Base-by-base conservation (phyloP, 2,888 invertebrate species). In the Zaprionus obscuricornis region DNA sequence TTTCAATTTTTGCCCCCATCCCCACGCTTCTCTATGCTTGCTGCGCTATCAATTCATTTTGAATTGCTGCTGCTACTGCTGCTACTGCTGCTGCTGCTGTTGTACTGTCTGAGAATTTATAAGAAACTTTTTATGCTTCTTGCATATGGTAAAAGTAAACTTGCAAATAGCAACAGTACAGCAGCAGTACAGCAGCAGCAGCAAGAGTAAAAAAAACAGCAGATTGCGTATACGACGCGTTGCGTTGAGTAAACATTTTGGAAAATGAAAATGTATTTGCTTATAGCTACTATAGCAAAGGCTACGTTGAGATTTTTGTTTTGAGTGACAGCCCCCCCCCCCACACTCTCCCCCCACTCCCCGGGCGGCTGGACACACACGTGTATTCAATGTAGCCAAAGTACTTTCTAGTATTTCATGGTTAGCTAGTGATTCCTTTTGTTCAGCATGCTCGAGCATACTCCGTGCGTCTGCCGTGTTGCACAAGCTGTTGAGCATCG, bases 11-110 rank as follows among this genome's bases (percentile, higher is more conserved):
- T n/a, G n/a, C n/a, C n/a, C n/a, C n/a, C n/a, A n/a, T n/a, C n/a
- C n/a, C n/a, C n/a, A n/a, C n/a, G n/a, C 29, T n/a, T n/a, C 4
- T 39, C 20, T n/a, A 46, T 27, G 56, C 59, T 50, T 42, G 59
- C 58, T 57, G 57, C 55, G 20, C 47, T 59, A 66, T 67, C 74
- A 83, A 83, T 77, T 70, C 84, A 84, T 77, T 83, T 81, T 56
- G 56, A 58, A 66, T 65, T 64, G 58, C 40, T 60, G 55, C 33
- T 55, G 55, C 5, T 34, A 14, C n/a, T 22, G 34, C 34, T 11
- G 13, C 45, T 59, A n/a, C n/a, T 47, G 55, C 5, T 34, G 18
- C n/a, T 22, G 34, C 34, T 11, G 13, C 45, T 59, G 55, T 26
- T 58, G 60, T 36, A n/a, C n/a, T 50, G 50, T 24, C 39, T 51